Conservation (phyloP, 2,888 invertebrate genomes). For the Saturnia pavonia region DNA sequence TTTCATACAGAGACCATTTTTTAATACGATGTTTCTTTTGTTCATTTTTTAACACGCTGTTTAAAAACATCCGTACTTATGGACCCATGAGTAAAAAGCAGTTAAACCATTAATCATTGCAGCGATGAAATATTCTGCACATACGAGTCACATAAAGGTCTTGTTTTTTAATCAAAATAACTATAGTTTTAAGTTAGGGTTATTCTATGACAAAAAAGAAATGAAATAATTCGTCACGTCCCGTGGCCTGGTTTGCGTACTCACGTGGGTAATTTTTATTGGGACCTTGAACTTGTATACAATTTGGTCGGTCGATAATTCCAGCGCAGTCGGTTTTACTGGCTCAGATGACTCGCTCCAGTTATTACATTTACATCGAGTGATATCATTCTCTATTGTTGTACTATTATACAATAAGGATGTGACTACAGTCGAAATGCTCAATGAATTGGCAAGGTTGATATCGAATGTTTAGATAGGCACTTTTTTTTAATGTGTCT, state of each 20-base stretch:
- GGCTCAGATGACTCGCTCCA: constrained; percentile 49
- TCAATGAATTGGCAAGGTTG: constrained; percentile 17
- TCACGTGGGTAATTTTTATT: constrained; percentile 72
- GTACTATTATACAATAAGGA: constrained; percentile 33
- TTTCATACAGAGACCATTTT: background rate
- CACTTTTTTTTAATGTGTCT: too few species aligned
- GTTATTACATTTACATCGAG: constrained; percentile 49
- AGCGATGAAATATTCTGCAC: background rate
- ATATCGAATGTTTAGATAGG: background rate
- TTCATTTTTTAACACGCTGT: background rate
- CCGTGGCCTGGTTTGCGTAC: constrained; percentile 45
- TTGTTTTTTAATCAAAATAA: constrained; percentile 10
- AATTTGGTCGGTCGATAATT: constrained; percentile 77
- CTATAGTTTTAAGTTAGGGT: background rate
- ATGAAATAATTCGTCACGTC: constrained; percentile 47
- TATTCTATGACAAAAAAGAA: constrained; percentile 2
- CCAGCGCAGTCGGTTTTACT: constrained; percentile 51
- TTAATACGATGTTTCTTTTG: background rate
- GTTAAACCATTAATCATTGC: background rate
- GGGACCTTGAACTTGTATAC: constrained; percentile 77
- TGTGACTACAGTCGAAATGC: constrained; percentile 14
- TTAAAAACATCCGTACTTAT: background rate
- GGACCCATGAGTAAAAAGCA: too few species aligned
- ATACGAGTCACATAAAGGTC: background rate
- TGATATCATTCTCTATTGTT: constrained; percentile 59